These are phyloP conservation scores for Oreotrochilus melanogaster DNA, from an alignment of 2,113 vertebrate genomes.

Conservation along the genomic window DNA sequence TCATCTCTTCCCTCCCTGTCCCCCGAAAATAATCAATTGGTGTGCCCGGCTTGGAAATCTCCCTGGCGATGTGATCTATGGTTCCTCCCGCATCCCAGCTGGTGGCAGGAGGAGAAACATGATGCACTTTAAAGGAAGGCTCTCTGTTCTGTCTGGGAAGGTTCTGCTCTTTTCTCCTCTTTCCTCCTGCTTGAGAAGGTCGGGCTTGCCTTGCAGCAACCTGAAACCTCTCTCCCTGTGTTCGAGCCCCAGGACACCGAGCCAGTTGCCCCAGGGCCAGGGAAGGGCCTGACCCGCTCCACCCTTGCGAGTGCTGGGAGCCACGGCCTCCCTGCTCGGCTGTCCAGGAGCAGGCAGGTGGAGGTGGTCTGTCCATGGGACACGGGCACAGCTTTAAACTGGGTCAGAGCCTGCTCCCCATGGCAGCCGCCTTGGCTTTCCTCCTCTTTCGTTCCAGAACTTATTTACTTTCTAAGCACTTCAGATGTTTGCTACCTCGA, in stretches of 20 bases:
- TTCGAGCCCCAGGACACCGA: rapidly evolving
- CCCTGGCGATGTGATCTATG: slow-evolving; percentile 37
- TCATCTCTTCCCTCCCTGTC: neutral
- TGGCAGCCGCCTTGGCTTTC: slow-evolving; percentile 1
- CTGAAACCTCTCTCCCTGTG: neutral
- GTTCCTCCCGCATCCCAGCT: neutral
- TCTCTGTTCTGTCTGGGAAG: neutral
- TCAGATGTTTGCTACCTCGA: slow-evolving; percentile 84
- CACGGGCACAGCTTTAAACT: slow-evolving; percentile 40
- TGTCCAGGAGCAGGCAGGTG: neutral
- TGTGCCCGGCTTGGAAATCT: slow-evolving; percentile 27
- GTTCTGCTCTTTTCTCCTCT: slow-evolving; percentile 22
- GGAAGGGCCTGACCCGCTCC: neutral
- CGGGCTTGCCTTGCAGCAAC: neutral
- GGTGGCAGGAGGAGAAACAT: neutral
- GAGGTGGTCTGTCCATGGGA: neutral
- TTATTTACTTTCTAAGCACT: slow-evolving; percentile 77
- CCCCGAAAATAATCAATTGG: neutral
- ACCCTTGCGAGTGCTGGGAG: neutral
- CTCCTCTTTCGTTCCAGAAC: slow-evolving; percentile 41
- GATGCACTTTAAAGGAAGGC: slow-evolving; percentile 58
- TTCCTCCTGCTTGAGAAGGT: neutral
- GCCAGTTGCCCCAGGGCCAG: neutral
- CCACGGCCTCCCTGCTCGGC: neutral
- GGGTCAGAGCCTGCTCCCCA: slow-evolving; percentile 25